Evolutionary conservation across 2,888 invertebrate genomes (phyloP).

Genomic region (Fragum fragum): DNA sequence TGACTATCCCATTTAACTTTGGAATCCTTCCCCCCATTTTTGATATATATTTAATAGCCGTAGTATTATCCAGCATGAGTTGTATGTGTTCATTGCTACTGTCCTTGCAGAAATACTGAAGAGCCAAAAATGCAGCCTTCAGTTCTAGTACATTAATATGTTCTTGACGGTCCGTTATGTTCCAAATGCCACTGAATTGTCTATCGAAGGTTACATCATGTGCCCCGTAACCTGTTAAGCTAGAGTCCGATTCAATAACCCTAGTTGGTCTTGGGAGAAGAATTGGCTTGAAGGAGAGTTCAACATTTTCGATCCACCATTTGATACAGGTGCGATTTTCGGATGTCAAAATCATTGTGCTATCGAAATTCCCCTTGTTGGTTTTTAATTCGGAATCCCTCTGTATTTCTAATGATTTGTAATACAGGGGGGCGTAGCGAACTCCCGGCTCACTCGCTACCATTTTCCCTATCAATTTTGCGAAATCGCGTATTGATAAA

Average conservation of each 20-base stretch:
- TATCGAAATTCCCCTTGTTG: conserved; percentile 48
- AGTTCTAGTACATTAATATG: conserved; percentile 38
- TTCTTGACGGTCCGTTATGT: conserved; percentile 2
- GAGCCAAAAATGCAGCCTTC: conserved; percentile 27
- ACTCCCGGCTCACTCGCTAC: conserved; percentile 50
- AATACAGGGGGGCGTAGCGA: conserved; percentile 49
- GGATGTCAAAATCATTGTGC: background rate
- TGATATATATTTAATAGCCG: conserved; percentile 15
- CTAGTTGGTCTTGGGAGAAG: conserved; percentile 5
- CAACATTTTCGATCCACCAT: conserved; percentile 56
- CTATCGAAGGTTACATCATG: background rate
- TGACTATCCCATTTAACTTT: conserved; percentile 20
- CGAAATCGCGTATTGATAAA: conserved; percentile 45
- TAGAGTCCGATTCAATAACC: conserved; percentile 36
- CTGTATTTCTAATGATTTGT: conserved; percentile 41
- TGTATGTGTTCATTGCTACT: conserved; percentile 7
- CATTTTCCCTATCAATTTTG: conserved; percentile 55
- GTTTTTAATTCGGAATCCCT: conserved; percentile 35
- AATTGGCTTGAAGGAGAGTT: conserved; percentile 28
- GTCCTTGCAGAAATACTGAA: background rate
- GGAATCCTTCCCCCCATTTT: conserved; percentile 40
- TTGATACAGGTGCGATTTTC: conserved; percentile 27
- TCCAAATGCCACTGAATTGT: conserved; percentile 22
- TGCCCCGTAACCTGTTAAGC: conserved; percentile 30
- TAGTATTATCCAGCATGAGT: conserved; percentile 23